Evolutionary conservation across 2,113 vertebrate species (phyloP), one percentile per base, ranked within the genome.

Genomic region (Crypturellus undulatus): DNA sequence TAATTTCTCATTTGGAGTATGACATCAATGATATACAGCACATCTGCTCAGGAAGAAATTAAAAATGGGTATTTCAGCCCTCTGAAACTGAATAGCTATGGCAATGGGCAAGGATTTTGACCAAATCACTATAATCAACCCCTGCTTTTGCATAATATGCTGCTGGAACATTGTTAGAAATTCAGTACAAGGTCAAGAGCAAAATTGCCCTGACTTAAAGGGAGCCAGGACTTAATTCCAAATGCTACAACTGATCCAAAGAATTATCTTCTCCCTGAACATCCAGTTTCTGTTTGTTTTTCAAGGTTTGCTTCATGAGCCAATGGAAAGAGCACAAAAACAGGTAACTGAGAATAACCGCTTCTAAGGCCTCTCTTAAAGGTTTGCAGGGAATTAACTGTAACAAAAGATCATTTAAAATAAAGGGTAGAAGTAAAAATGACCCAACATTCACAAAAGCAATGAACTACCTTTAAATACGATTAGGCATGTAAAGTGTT

Each of bases 381-480:
- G 28, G 9, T 81, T 92, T 90, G 21, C 28, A 69, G 60, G 64
- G 73, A 91, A 89, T 80, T 95, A 84, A 78, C 77, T 75, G 32
- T 22, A 80, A 43, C 32, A 73, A 69, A 80, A 86, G 43, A 73
- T 69, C 38, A 85, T 47, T 21, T 34, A 78, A 92, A 77, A 6
- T 30, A 73, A 73, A 58, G 15, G 17, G 52, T 52, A 51, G 34
- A 64, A 64, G 26, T 17, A 83, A 68, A 83, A 77, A 10, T 63
- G 24, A 86, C 26, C 63, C 38, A 73, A 56, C 56, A 9, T 5
- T 73, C 52, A 28, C 32, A 28, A 85, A 88, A 77, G 52, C 25
- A 47, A 28, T 62, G 49, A 86, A 7, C 32, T 80, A 58, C 26
- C 73, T 89, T 80, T 89, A 73, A 58, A 77, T 38, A 60, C 56